Conservation (phyloP, 2,888 invertebrate genomes). For the Phoenoteleia sp. region DNA sequence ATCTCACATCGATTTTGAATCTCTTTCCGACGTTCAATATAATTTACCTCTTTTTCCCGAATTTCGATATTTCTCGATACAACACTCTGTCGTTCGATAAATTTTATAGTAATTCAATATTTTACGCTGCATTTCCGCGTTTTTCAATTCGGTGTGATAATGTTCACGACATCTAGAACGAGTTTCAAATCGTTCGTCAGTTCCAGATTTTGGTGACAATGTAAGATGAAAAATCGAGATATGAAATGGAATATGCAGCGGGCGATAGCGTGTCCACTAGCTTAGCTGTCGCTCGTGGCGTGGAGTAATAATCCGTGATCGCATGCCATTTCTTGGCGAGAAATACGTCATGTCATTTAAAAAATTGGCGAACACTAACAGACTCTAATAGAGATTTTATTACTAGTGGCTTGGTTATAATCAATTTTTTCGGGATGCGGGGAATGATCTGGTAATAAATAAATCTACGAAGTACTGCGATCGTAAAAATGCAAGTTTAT, state of each 20-base stretch:
- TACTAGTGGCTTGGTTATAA: constrained; percentile 20
- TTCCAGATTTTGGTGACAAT: constrained; percentile 69
- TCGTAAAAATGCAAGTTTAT: too few relatives aligned
- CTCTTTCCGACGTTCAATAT: neutral
- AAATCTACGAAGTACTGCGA: too few relatives aligned
- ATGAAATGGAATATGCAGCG: constrained; percentile 56
- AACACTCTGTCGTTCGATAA: constrained; percentile 30
- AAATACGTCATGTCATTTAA: constrained; percentile 43
- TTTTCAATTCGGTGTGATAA: constrained; percentile 54
- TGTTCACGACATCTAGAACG: constrained; percentile 38
- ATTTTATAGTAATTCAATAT: constrained; percentile 50
- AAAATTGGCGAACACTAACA: constrained; percentile 29
- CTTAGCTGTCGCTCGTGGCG: constrained; percentile 45
- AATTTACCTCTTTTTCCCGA: constrained; percentile 10
- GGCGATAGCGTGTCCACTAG: constrained; percentile 57
- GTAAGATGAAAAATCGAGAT: constrained; percentile 68
- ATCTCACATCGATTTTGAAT: neutral
- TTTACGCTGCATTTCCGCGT: constrained; percentile 48
- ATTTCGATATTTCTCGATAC: constrained; percentile 39
- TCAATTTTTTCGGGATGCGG: constrained; percentile 45
- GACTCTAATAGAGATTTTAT: constrained; percentile 43
- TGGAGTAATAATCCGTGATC: constrained; percentile 51
- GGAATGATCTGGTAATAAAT: too few relatives aligned
- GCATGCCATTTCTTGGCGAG: constrained; percentile 47
- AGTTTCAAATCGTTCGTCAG: constrained; percentile 59